Conservation (phyloP, 2,888 invertebrate species). For the Periphyllus acericola region DNA sequence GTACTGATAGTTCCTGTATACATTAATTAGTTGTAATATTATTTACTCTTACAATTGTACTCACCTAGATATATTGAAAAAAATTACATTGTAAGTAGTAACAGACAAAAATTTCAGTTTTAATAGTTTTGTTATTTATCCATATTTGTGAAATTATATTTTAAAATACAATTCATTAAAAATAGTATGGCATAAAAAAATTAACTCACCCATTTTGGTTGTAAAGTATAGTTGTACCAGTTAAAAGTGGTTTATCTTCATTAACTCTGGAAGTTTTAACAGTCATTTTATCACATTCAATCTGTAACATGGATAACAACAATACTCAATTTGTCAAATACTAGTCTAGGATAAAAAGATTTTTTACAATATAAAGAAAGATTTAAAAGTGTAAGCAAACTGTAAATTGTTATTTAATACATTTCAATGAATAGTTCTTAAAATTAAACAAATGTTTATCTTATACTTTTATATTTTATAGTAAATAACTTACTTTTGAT, state of each 20-base stretch:
- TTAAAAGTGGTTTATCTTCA: constrained; percentile 58
- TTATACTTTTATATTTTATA: too few relatives aligned
- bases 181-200: neutral
- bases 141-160: neutral
- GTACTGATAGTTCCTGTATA: neutral
- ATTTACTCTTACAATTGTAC: too few relatives aligned
- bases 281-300: constrained; percentile 47
- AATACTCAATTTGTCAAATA: neutral
- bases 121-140: neutral
- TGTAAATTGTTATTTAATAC: neutral
- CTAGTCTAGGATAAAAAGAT: neutral
- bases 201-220: constrained; percentile 53
- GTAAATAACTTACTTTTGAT: constrained; percentile 16
- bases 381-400: neutral
- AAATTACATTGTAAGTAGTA: too few relatives aligned
- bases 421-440: neutral
- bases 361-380: neutral
- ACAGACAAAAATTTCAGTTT: too few relatives aligned
- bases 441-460: too few relatives aligned
- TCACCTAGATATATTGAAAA: too few relatives aligned
- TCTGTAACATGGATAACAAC: constrained; percentile 13
- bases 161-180: neutral
- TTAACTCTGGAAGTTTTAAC: constrained; percentile 50
- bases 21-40: too few relatives aligned
- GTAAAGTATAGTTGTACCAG: constrained; percentile 50